Percentiles rank a stretch among this genome's conserved stretches.
Evolutionary conservation across 2,113 vertebrate species (phyloP).

Genomic region (Chitala chitala): DNA sequence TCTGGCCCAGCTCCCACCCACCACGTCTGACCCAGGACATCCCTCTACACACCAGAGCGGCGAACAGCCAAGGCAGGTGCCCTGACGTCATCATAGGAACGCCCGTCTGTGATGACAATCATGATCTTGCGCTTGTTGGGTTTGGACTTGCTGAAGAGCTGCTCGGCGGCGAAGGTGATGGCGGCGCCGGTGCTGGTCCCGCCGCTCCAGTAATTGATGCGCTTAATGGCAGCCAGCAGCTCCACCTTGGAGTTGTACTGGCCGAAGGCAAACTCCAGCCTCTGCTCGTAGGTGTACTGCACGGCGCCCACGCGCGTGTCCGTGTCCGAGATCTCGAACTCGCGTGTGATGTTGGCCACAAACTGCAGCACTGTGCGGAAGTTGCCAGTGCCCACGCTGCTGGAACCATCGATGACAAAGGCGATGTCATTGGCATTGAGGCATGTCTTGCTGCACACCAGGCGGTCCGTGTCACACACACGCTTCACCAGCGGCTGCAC

Average conservation of each 20-base stretch:
- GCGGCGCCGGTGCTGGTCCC: conserved; percentile 95
- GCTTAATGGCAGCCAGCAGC: conserved; percentile 80
- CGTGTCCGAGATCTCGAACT: conserved; percentile 93
- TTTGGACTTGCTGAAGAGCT: conserved; percentile 94
- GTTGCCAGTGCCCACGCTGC: conserved; percentile 87
- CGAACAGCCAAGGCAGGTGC: conserved; percentile 77
- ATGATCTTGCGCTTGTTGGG: conserved; percentile 94
- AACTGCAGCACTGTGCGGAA: conserved; percentile 94
- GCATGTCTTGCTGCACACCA: conserved; percentile 95
- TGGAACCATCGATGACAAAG: conserved; percentile 94
- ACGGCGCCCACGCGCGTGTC: conserved; percentile 86
- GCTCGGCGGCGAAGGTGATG: conserved; percentile 80
- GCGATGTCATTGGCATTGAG: conserved; percentile 90
- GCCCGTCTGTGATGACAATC: conserved; percentile 93
- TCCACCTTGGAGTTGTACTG: conserved; percentile 78
- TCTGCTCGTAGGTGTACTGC: conserved; percentile 96
- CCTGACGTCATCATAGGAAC: conserved; percentile 88
- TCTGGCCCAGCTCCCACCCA: no score
- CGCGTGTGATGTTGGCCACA: conserved; percentile 85
- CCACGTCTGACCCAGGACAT: not conserved
- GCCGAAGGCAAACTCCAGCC: conserved; percentile 88
- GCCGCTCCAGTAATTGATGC: conserved; percentile 92
- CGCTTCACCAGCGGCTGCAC: conserved; percentile 84
- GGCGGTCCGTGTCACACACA: conserved; percentile 75
- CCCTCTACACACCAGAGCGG: conserved; percentile 68